Conservation (phyloP, 2,113 vertebrate species). For the Cryptotis parvus region DNA sequence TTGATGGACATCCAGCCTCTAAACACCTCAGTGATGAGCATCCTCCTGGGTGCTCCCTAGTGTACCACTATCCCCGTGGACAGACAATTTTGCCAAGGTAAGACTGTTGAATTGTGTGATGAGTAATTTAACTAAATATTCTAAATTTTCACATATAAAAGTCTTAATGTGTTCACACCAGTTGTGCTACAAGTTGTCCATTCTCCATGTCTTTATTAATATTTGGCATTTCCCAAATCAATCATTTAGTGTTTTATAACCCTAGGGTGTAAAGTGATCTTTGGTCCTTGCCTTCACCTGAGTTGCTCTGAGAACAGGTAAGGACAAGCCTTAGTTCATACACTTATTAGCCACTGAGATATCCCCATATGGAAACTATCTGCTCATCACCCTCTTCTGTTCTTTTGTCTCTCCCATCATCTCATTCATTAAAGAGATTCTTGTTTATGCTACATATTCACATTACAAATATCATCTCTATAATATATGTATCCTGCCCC, state of each 20-base stretch:
- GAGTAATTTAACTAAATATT: conserved; percentile 7
- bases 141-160: background rate
- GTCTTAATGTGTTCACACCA: background rate
- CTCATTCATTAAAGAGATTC: background rate
- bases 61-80: background rate
- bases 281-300: background rate
- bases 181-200: background rate
- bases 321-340: background rate
- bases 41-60: background rate
- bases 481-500: too few species aligned
- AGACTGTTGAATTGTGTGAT: background rate
- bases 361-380: background rate
- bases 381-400: background rate
- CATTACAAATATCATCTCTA: background rate
- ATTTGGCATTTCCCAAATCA: background rate
- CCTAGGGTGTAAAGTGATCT: background rate
- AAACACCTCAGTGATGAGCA: background rate
- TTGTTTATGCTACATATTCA: conserved; percentile 3
- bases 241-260: background rate
- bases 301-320: background rate
- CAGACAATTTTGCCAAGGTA: background rate
- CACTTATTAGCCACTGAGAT: background rate
- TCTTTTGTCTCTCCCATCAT: background rate
- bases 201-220: background rate
- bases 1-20: background rate